Conservation (phyloP, 1,140 invertebrate genomes). For the Papilio aristodemus region DNA sequence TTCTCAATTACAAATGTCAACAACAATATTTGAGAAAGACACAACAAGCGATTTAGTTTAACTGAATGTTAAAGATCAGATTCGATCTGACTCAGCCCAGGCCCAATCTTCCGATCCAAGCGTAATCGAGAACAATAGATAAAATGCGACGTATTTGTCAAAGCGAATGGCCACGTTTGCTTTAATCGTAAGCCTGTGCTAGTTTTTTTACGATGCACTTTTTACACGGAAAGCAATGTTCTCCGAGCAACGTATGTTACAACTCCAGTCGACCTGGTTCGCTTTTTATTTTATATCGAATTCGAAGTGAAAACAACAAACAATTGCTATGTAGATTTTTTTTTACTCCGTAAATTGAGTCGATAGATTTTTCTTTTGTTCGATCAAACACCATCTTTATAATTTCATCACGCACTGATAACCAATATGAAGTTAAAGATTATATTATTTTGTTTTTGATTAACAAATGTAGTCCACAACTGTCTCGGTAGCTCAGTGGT, state of each 20-base stretch:
- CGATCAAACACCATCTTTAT: too few relatives aligned
- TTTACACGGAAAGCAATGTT: conserved; percentile 22
- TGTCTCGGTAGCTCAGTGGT: too few relatives aligned
- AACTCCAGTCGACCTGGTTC: conserved; percentile 16
- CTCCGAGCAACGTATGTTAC: conserved; percentile 23
- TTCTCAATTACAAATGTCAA: too few relatives aligned
- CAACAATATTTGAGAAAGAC: too few relatives aligned
- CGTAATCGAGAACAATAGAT: conserved; percentile 29
- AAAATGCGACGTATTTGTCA: conserved; percentile 29
- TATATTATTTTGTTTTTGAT: too few relatives aligned
- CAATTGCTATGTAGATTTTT: not conserved
- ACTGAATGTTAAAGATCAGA: not conserved
- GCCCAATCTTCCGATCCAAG: not conserved
- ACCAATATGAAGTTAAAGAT: too few relatives aligned
- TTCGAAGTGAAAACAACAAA: not conserved
- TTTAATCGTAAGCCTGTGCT: conserved; percentile 12
- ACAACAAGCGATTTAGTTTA: not conserved
- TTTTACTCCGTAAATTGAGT: not conserved
- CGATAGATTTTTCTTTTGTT: not conserved
- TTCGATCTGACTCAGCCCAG: not conserved
- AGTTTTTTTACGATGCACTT: conserved; percentile 14
- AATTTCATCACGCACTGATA: too few relatives aligned
- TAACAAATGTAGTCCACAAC: too few relatives aligned
- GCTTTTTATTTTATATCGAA: conserved; percentile 16
- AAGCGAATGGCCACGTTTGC: conserved; percentile 11